phyloP scores from a whole-genome alignment of 2,888 invertebrate genomes.

The Caenorhabditis macrosperma region DNA sequence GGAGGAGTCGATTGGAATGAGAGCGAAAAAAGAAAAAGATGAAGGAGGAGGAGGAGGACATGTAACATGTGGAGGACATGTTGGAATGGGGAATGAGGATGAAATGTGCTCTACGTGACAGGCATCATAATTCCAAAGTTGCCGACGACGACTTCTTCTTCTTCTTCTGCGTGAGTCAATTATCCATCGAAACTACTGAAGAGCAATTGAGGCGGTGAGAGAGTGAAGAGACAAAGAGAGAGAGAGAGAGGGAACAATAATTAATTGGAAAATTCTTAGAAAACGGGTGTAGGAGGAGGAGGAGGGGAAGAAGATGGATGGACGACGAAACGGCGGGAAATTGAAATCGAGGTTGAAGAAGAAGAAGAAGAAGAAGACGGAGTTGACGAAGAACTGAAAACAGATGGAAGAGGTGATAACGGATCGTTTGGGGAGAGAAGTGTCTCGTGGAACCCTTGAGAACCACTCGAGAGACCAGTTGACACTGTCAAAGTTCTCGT shows the following conservation, averaged over 20 bases:
- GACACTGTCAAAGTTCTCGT: not conserved
- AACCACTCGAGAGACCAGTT: constrained; percentile 4
- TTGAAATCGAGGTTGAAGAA: constrained; percentile 27
- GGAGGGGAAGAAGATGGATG: not conserved
- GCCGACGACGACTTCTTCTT: no score
- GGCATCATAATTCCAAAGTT: constrained; percentile 43
- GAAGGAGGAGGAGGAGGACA: not conserved
- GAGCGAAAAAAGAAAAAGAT: not conserved
- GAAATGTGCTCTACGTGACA: constrained; percentile 33
- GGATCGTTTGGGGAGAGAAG: not conserved
- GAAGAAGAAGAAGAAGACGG: not conserved
- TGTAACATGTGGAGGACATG: constrained; percentile 3
- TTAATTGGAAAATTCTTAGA: constrained; percentile 19
- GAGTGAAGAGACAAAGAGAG: constrained; percentile 3
- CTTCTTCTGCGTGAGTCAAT: no score
- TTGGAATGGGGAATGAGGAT: constrained; percentile 40
- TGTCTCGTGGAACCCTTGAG: not conserved
- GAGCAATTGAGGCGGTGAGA: not conserved
- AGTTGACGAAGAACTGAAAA: not conserved
- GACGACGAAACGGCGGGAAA: constrained; percentile 26
- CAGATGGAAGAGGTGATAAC: constrained; percentile 27
- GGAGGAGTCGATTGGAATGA: not conserved
- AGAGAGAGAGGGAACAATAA: constrained; percentile 27
- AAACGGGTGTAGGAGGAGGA: constrained; percentile 1
- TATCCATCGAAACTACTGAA: not conserved